Base-by-base conservation (phyloP, 37 sponge, comb jelly and placozoan genomes). In the Axinella damicornis region DNA sequence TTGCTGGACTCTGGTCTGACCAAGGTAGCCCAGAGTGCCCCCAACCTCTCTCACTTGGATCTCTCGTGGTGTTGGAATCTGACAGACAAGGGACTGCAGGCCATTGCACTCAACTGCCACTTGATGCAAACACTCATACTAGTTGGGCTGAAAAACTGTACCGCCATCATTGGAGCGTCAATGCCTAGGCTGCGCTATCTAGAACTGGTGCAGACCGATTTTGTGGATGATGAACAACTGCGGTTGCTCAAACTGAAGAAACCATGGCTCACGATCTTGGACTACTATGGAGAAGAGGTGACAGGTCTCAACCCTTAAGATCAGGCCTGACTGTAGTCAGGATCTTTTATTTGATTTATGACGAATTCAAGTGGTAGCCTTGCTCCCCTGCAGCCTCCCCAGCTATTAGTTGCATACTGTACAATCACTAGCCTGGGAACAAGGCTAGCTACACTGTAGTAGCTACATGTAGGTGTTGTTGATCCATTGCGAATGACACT, bases 61-160 rank as follows among this genome's bases (percentile, higher is more conserved):
- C 40, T 80, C 39, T 64, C 80, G n/a, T 80, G 80, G 80, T 80
- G 80, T 34, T 68, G 55, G 53, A 54, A 67, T 30, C 36, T 80
- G 2, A 80, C 54, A 32, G 80, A 80, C 57, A 52, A 30, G 22
- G 68, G 80, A 16, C 69, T 80, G 56, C 56, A 80, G 20, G 41
- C 38, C 2, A 33, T 80, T 30, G 55, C 24, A 1, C 27, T 2
- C 31, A 25, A 54, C 33, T 80, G 80, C 36, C 28, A 53, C 24
- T 16, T 67, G 27, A 19, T 80, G 2, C 5, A 20, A 24, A 31
- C 80, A 21, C 80, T 80, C 20, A 80, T 46, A 28, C 69, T 80
- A 31, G 41, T 66, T 54, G 80, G 80, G 32, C 33, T 80, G 17
- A 80, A 53, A 69, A 25, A 57, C 5, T 66, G 69, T 22, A 21